Conservation (phyloP, 2,113 vertebrate genomes). For the Bambusicola thoracicus region DNA sequence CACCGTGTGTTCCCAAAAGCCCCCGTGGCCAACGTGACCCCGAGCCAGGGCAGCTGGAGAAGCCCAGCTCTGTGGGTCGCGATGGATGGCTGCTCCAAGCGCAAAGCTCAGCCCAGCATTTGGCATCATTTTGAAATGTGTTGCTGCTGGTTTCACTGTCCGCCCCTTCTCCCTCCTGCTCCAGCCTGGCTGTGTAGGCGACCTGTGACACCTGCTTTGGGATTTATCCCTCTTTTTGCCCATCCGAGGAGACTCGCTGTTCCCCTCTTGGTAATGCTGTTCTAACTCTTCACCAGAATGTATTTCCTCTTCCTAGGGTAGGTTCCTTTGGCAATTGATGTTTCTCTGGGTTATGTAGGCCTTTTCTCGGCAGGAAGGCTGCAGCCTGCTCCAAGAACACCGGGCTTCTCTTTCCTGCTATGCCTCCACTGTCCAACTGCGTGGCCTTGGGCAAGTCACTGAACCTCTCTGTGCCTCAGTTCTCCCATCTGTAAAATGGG, state of each 20-base stretch:
- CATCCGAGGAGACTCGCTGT: neutral
- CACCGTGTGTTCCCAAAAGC: neutral
- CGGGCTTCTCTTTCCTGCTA: slow-evolving; percentile 17
- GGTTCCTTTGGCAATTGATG: neutral
- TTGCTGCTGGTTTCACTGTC: neutral
- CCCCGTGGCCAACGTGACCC: neutral
- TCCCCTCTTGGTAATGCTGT: neutral
- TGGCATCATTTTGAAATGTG: fast-evolving
- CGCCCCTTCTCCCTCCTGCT: neutral
- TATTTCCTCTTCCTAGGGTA: slow-evolving; percentile 35
- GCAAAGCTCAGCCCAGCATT: slow-evolving; percentile 29
- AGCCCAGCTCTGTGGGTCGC: neutral
- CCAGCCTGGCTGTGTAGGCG: neutral
- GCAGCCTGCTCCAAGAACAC: neutral
- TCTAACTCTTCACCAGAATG: slow-evolving; percentile 43
- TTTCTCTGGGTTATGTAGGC: slow-evolving; percentile 48
- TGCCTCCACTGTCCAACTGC: slow-evolving; percentile 50
- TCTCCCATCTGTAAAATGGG: slow-evolving; percentile 70
- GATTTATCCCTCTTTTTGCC: neutral
- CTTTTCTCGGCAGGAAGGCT: neutral
- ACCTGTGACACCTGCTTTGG: neutral
- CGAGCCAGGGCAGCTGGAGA: neutral
- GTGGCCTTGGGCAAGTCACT: slow-evolving; percentile 70
- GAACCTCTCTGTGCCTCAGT: slow-evolving; percentile 59
- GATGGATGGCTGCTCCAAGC: neutral